Percentiles rank a stretch among this genome's conserved stretches.
Conservation (phyloP, 1,140 invertebrate genomes). For the Branchinecta lindahli region DNA sequence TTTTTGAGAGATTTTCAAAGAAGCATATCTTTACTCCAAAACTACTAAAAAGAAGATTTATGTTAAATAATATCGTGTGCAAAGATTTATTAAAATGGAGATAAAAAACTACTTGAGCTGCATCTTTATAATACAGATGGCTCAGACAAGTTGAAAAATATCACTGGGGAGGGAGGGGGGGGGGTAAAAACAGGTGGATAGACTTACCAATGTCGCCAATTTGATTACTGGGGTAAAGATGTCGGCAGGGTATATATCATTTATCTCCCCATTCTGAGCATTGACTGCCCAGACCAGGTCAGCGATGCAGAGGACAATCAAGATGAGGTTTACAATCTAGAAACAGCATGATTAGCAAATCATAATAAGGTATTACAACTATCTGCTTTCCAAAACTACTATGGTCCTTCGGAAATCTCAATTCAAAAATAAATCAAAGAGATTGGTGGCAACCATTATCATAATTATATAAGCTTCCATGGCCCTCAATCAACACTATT, state of each 20-base stretch:
- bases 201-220: constrained; percentile 26
- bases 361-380: too few species aligned
- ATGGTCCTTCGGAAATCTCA: too few species aligned
- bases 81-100: neutral
- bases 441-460: too few species aligned
- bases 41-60: neutral
- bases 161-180: neutral
- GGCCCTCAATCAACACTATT: too few species aligned
- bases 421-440: too few species aligned
- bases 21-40: neutral
- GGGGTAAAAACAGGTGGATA: constrained; percentile 13
- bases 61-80: neutral
- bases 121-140: neutral
- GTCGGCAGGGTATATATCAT: constrained; percentile 22
- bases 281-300: constrained; percentile 21
- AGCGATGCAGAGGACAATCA: constrained; percentile 17
- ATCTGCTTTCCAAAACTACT: too few species aligned
- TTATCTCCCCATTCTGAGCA: constrained; percentile 6
- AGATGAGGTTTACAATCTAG: neutral
- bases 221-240: constrained; percentile 26
- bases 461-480: too few species aligned
- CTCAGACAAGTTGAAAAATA: neutral
- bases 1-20: too few species aligned
- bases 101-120: neutral
- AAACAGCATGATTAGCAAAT: neutral